Evolutionary conservation across 1,140 invertebrate genomes (phyloP).

Genomic region (Campoletis sonorensis): DNA sequence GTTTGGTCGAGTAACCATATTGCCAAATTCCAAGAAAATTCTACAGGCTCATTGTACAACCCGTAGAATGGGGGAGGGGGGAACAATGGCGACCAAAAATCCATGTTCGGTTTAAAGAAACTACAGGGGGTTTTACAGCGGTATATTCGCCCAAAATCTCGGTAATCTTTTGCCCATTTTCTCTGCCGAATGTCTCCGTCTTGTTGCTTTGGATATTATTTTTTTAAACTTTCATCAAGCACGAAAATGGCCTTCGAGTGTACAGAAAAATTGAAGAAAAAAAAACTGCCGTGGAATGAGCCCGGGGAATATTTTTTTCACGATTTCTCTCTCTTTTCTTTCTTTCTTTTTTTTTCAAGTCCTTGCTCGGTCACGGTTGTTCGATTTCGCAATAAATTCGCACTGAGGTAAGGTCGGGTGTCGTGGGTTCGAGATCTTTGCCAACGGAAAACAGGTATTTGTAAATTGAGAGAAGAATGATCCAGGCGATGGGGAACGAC

Average conservation of each 20-base stretch:
- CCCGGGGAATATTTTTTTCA: too few species aligned
- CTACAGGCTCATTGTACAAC: neutral
- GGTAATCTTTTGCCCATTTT: neutral
- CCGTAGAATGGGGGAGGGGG: neutral
- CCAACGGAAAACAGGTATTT: too few species aligned
- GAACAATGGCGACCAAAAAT: neutral
- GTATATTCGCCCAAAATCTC: neutral
- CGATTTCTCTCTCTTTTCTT: too few species aligned
- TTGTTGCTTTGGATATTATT: neutral
- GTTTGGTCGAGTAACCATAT: neutral
- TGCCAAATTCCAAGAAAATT: neutral
- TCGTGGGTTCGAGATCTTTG: too few species aligned
- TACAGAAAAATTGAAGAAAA: neutral
- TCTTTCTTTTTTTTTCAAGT: too few species aligned
- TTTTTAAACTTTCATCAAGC: neutral
- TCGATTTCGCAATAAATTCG: too few species aligned
- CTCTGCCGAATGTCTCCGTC: neutral
- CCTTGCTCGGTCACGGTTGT: too few species aligned
- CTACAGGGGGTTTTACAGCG: neutral
- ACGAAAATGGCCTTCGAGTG: neutral
- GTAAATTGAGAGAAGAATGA: too few species aligned
- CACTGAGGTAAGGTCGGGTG: too few species aligned
- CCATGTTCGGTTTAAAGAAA: neutral
- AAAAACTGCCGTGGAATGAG: too few species aligned
- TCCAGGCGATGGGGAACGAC: too few species aligned